These are phyloP conservation scores for Mesoclemmys tuberculata DNA, from an alignment of 2,113 vertebrate species.

Conservation along the genomic window DNA sequence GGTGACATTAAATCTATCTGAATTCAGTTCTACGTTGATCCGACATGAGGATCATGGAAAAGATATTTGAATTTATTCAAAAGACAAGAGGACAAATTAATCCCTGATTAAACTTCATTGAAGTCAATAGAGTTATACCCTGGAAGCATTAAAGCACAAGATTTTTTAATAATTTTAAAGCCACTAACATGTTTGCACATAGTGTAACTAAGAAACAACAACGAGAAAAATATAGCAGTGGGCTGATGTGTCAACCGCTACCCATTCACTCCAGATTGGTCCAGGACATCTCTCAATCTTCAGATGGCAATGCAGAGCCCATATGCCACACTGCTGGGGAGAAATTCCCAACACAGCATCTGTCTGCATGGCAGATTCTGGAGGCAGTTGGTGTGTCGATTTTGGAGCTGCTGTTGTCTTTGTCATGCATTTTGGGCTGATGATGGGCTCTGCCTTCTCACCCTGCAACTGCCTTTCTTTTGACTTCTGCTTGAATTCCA, in stretches of 20 bases:
- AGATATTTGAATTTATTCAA: neutral
- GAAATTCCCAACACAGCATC: constrained; percentile 39
- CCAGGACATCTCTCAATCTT: neutral
- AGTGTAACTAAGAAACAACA: neutral
- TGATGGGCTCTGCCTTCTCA: constrained; percentile 20
- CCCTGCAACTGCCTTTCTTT: neutral
- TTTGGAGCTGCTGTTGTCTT: constrained; percentile 45
- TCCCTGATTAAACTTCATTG: neutral
- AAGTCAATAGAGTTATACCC: neutral
- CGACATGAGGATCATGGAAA: neutral
- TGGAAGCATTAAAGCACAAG: neutral
- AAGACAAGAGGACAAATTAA: neutral
- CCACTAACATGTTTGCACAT: neutral
- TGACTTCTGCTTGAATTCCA: neutral
- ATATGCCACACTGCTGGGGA: constrained; percentile 38
- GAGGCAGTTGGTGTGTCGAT: constrained; percentile 26
- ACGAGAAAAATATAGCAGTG: neutral
- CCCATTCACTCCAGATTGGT: constrained; percentile 24
- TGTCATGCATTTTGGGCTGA: neutral
- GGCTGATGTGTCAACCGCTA: neutral
- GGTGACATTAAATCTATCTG: neutral
- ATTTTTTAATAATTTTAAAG: neutral
- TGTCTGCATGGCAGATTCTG: constrained; percentile 16
- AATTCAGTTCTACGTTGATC: neutral
- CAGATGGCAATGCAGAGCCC: constrained; percentile 44